Conservation (phyloP, 2,113 vertebrate genomes). For the Pandion haliaetus region DNA sequence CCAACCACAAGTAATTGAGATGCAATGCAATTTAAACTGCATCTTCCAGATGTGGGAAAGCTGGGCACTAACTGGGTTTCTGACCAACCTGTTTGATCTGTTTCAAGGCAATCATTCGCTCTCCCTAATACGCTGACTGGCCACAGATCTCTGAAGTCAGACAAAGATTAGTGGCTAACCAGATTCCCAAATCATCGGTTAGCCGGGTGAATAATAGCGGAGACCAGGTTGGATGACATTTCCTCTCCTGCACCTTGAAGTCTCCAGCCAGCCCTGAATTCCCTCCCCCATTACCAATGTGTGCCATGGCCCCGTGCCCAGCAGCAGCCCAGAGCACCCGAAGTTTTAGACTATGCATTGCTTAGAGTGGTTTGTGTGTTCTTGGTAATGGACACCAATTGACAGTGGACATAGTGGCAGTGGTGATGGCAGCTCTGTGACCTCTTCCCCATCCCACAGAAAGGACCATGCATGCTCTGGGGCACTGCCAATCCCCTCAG, state of each 20-base stretch:
- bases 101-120: neutral
- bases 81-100: neutral
- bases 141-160: neutral
- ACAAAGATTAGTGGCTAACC: neutral
- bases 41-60: neutral
- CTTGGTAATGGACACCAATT: neutral
- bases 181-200: neutral
- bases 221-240: neutral
- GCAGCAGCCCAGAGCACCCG: neutral
- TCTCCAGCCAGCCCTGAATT: neutral
- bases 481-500: neutral
- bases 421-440: neutral
- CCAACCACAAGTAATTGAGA: neutral
- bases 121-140: neutral
- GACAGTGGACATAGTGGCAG: neutral
- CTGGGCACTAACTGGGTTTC: neutral
- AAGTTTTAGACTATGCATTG: neutral
- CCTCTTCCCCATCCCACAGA: neutral
- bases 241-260: neutral
- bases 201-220: neutral
- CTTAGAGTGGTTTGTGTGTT: neutral
- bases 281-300: rapidly evolving
- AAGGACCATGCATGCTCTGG: neutral
- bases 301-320: neutral
- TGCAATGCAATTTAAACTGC: neutral